These are phyloP conservation scores for Pristionchus fissidentatus DNA, from an alignment of 2,888 invertebrate genomes.

Conservation along the genomic window DNA sequence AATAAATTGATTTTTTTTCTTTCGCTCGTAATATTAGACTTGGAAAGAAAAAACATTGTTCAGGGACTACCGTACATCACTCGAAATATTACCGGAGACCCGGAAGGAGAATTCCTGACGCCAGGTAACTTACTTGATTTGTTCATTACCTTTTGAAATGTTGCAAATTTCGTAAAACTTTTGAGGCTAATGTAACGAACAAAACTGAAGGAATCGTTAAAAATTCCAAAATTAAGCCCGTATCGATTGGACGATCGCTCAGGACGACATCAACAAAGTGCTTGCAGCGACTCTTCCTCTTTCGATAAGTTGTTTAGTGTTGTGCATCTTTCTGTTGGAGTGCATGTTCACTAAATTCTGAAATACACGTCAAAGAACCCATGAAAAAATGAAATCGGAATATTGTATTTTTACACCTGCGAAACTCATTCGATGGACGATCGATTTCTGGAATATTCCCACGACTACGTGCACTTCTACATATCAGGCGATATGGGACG, in stretches of 20 bases:
- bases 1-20: too few species aligned
- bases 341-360: too few species aligned
- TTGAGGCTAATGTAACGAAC: neutral
- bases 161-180: neutral
- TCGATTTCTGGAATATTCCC: constrained; percentile 72
- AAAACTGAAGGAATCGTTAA: too few species aligned
- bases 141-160: neutral
- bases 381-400: neutral
- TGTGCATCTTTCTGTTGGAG: neutral
- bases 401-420: constrained; percentile 56
- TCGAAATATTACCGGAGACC: constrained; percentile 53
- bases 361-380: neutral
- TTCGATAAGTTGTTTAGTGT: constrained; percentile 36
- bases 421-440: constrained; percentile 67
- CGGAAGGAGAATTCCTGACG: constrained; percentile 57
- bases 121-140: constrained; percentile 21
- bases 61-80: constrained; percentile 47
- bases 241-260: constrained; percentile 58
- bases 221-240: constrained; percentile 54
- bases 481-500: constrained; percentile 52
- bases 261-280: constrained; percentile 57
- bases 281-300: constrained; percentile 59
- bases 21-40: too few species aligned
- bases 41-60: too few species aligned
- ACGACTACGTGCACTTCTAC: constrained; percentile 73